Percentiles rank a stretch among this genome's conserved stretches.
These are phyloP conservation scores for Hyalella azteca DNA, from an alignment of 2,888 invertebrate genomes.

Conservation along the genomic window DNA sequence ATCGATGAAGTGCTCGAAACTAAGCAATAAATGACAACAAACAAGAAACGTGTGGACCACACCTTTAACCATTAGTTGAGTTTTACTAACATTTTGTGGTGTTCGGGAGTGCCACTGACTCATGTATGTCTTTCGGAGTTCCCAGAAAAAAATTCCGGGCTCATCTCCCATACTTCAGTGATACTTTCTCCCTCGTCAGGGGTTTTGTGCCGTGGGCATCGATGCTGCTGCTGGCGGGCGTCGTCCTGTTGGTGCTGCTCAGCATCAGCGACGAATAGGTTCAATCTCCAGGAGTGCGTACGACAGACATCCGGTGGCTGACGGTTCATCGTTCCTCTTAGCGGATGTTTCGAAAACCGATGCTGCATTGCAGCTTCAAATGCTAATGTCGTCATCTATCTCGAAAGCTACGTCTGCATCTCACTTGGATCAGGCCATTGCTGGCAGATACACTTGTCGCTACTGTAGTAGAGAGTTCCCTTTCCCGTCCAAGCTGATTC, in stretches of 20 bases:
- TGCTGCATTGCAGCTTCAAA: slow-evolving; percentile 15
- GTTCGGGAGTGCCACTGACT: slow-evolving; percentile 23
- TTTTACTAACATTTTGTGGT: neutral
- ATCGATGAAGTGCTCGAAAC: no score
- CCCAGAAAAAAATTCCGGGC: neutral
- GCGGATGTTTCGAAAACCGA: neutral
- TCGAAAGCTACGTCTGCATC: neutral
- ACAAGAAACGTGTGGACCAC: no score
- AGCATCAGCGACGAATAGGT: neutral
- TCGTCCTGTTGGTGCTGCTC: neutral
- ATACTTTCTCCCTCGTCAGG: slow-evolving; percentile 29
- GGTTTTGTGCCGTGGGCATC: neutral
- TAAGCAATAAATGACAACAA: no score
- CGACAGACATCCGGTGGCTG: neutral
- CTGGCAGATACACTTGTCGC: slow-evolving; percentile 17
- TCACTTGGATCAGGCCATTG: neutral
- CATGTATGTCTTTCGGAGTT: slow-evolving; percentile 11
- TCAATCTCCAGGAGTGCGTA: neutral
- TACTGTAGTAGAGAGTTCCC: slow-evolving; percentile 34
- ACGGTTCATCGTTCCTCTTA: neutral
- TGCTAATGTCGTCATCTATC: slow-evolving; percentile 3
- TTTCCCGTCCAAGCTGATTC: slow-evolving; percentile 44
- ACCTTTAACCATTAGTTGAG: no score
- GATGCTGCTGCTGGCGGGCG: neutral
- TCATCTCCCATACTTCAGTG: slow-evolving; percentile 14